These are phyloP conservation scores for Callocephalon fimbriatum DNA, from an alignment of 2,113 vertebrate genomes.

Conservation along the genomic window DNA sequence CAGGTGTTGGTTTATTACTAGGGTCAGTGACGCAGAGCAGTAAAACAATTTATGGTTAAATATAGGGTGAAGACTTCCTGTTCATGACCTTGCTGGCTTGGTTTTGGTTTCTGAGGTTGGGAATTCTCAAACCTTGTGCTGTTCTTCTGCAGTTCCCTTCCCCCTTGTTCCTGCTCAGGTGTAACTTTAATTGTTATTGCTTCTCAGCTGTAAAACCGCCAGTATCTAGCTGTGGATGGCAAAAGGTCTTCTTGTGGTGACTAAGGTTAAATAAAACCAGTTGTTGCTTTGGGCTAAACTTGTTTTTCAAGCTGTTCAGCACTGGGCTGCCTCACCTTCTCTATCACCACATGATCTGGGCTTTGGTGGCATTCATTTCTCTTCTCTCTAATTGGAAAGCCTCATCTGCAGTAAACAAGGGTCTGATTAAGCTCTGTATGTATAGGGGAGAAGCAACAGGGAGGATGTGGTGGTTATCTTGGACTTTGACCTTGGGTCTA, in stretches of 20 bases:
- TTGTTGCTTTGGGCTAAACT: neutral
- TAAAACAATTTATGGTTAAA: neutral
- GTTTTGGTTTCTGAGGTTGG: neutral
- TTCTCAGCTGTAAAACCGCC: neutral
- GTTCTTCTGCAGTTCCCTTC: neutral
- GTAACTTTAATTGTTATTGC: neutral
- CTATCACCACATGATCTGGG: neutral
- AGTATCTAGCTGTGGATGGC: neutral
- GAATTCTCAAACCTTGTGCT: neutral
- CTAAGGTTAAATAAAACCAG: neutral
- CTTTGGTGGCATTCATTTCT: neutral
- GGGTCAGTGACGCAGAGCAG: neutral
- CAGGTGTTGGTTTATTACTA: fast-evolving
- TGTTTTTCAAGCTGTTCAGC: neutral
- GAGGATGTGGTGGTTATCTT: neutral
- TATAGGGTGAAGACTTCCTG: neutral
- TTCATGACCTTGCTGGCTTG: neutral
- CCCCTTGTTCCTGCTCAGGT: neutral
- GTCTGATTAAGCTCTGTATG: fast-evolving
- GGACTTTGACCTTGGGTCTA: neutral
- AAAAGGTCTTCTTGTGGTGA: neutral
- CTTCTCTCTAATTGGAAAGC: neutral
- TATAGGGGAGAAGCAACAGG: fast-evolving
- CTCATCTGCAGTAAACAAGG: neutral
- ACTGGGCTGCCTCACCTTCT: neutral